Evolutionary conservation across 2,888 invertebrate species (phyloP).

Genomic region (Sesia apiformis): DNA sequence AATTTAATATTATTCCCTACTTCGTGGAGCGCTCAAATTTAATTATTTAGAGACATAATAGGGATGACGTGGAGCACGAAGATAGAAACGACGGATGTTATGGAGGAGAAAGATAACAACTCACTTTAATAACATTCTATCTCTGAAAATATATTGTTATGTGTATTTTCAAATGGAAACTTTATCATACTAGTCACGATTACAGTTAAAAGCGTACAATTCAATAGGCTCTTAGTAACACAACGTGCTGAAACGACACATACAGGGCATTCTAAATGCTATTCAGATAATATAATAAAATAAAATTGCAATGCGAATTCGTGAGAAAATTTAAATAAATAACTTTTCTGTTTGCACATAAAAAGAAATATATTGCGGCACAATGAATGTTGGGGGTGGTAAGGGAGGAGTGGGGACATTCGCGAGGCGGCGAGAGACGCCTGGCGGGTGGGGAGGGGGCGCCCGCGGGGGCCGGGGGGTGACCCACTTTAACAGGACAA

Average conservation of each 20-base stretch:
- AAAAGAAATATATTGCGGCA: conserved; percentile 76
- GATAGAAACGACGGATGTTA: background rate
- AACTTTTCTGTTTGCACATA: conserved; percentile 76
- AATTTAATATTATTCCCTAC: conserved; percentile 59
- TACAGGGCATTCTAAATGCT: conserved; percentile 62
- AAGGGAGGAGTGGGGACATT: conserved; percentile 48
- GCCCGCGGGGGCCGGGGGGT: conserved; percentile 16
- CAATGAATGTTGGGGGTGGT: conserved; percentile 70
- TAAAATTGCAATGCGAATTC: conserved; percentile 74
- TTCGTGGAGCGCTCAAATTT: conserved; percentile 64
- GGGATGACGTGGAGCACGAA: conserved; percentile 31
- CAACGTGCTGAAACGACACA: conserved; percentile 28
- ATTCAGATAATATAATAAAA: conserved; percentile 73
- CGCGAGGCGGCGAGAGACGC: conserved; percentile 33
- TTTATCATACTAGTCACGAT: background rate
- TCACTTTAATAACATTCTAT: background rate
- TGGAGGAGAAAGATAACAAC: background rate
- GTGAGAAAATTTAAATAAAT: conserved; percentile 76
- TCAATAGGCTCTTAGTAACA: conserved; percentile 22
- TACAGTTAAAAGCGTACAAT: conserved; percentile 9
- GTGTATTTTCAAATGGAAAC: background rate
- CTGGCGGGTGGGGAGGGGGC: conserved; percentile 16
- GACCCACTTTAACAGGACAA: conserved; percentile 74
- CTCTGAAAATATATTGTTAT: background rate
- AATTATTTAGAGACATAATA: conserved; percentile 63